Evolutionary conservation across 2,888 invertebrate species (phyloP), one percentile per base, ranked within the genome.

Genomic region (Exocentrus adspersus): DNA sequence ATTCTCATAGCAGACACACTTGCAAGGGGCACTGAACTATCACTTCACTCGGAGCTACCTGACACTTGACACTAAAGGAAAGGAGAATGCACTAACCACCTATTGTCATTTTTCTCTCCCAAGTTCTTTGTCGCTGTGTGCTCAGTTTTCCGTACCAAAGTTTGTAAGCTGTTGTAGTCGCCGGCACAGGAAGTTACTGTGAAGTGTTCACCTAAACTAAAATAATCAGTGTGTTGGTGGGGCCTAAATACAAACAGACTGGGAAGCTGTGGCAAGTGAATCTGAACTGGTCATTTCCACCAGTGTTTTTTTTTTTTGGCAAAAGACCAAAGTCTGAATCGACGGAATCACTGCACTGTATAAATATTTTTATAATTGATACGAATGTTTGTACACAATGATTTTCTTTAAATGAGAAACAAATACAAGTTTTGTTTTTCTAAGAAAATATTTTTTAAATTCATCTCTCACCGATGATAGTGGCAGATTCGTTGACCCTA

Each of bases 1-100:
- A n/a, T n/a, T 46, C 28, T 52, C 63, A 59, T 63, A 37, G 60
- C 50, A 58, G 58, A 57, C 43, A 37, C 56, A 16, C 42, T 19
- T 14, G 45, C 28, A 30, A 37, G 62, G 53, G 53, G 48, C 62
- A 62, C 62, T 62, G 62, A 65, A 65, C 65, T 62, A 57, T 46
- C 46, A 42, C 54, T 46, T 42, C 57, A 46, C 57, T 28, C 24
- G 53, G 19, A 32, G 46, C 57, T 46, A 46, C 46, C 57, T 21
- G 46, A 45, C 46, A 57, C 54, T 57, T 57, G 46, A 54, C 54
- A 54, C 54, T 41, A 28, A n/a, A 19, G 20, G 24, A 12, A 28
- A 21, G 19, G 14, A 16, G 45, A 42, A 21, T 43, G 20, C 20
- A 28, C 54, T 19, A 28, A 43, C 12, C 54, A 43, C 28, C 54